Evolutionary conservation across 2,888 invertebrate genomes (phyloP).

Genomic region (Amphipoea oculea): DNA sequence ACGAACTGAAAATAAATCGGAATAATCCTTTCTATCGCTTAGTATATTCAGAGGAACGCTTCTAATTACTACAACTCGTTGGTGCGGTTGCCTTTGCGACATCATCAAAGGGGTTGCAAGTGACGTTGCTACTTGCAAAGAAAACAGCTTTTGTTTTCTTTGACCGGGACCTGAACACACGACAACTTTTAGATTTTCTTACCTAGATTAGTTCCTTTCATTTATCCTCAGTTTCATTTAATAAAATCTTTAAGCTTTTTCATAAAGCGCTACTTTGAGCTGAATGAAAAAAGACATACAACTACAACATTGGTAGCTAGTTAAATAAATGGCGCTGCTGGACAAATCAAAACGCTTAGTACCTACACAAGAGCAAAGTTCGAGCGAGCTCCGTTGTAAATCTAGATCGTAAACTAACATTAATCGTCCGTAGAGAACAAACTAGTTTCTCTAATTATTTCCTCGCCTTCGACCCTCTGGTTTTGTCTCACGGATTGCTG

Average conservation of each 20-base stretch:
- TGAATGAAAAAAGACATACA: conserved; percentile 21
- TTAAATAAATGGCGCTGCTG: conserved; percentile 52
- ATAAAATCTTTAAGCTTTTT: conserved; percentile 16
- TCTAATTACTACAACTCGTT: conserved; percentile 77
- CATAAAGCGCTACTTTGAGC: background rate
- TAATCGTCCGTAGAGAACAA: conserved; percentile 82
- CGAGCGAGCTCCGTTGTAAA: conserved; percentile 74
- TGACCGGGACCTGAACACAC: conserved; percentile 59
- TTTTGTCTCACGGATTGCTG: conserved; percentile 80
- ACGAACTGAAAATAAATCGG: conserved; percentile 49
- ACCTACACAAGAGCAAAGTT: conserved; percentile 76
- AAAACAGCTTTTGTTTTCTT: conserved; percentile 67
- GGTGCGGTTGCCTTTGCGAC: conserved; percentile 72
- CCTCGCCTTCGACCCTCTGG: conserved; percentile 80
- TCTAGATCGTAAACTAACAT: conserved; percentile 82
- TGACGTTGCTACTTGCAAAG: conserved; percentile 68
- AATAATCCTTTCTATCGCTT: conserved; percentile 71
- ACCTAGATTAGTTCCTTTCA: conserved; percentile 51
- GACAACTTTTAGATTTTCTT: conserved; percentile 59
- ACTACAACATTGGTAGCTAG: conserved; percentile 22
- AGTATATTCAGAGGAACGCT: conserved; percentile 73
- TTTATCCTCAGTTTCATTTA: conserved; percentile 41
- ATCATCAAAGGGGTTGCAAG: conserved; percentile 75
- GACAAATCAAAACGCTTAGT: conserved; percentile 65
- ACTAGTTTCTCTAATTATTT: conserved; percentile 87